Percentiles rank a stretch among this genome's conserved stretches.
phyloP scores from a whole-genome alignment of 2,797 vertebrate genomes.

The Hyperoplus immaculatus region DNA sequence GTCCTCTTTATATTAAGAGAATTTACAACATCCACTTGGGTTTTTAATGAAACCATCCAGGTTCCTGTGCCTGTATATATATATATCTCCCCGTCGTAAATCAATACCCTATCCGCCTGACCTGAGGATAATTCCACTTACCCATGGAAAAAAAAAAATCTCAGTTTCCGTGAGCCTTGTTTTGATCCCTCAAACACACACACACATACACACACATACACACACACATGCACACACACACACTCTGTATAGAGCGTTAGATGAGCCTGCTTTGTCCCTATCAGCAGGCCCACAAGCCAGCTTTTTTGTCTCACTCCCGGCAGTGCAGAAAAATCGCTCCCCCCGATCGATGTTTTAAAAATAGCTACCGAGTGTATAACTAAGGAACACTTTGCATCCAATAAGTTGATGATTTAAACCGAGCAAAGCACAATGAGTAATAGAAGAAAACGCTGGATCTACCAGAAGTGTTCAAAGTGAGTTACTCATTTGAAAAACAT shows the following conservation, averaged over 20 bases:
- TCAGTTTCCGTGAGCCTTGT: constrained; percentile 50
- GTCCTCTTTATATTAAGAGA: neutral
- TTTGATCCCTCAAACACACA: constrained; percentile 33
- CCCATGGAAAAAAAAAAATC: constrained; percentile 41
- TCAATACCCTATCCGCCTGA: constrained; percentile 46
- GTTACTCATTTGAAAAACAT: constrained; percentile 1
- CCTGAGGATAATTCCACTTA: constrained; percentile 4
- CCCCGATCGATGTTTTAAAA: constrained; percentile 63
- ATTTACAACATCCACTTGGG: neutral
- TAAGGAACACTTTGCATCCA: constrained; percentile 49
- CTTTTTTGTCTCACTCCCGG: constrained; percentile 61
- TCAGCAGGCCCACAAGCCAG: constrained; percentile 67
- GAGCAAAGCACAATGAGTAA: constrained; percentile 40
- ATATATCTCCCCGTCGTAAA: constrained; percentile 27
- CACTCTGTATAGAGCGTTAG: constrained; percentile 29
- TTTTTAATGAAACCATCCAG: neutral
- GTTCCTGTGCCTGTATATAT: constrained; percentile 7
- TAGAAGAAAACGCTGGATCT: constrained; percentile 38
- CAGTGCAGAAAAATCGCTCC: constrained; percentile 38
- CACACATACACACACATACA: too few relatives aligned
- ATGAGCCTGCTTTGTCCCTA: constrained; percentile 66
- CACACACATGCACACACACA: too few relatives aligned
- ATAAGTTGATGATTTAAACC: constrained; percentile 66
- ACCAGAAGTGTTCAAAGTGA: constrained; percentile 23
- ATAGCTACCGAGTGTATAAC: constrained; percentile 62